Evolutionary conservation across 2,113 vertebrate genomes (phyloP).

Genomic region (Cyanoramphus novaezelandiae): DNA sequence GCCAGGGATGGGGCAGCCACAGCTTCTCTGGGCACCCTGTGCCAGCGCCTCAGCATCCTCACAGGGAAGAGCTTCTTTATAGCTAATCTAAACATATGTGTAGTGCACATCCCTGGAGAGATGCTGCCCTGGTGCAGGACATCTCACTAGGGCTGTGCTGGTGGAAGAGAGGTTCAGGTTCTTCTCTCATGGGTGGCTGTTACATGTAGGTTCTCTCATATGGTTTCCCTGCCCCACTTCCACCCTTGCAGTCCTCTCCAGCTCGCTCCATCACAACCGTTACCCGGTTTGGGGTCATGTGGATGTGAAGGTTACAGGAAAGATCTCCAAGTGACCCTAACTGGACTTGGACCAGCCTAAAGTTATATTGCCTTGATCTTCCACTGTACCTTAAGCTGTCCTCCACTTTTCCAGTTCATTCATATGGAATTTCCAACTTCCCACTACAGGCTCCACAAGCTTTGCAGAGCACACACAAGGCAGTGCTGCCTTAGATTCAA

Average conservation of each 20-base stretch:
- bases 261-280: fast-evolving
- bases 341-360: background rate
- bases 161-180: background rate
- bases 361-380: fast-evolving
- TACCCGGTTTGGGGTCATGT: background rate
- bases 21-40: background rate
- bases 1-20: background rate
- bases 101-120: fast-evolving
- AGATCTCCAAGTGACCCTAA: background rate
- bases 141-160: fast-evolving
- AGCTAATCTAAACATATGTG: background rate
- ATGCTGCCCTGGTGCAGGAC: background rate
- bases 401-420: background rate
- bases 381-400: background rate
- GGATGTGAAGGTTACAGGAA: background rate
- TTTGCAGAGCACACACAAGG: fast-evolving
- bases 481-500: fast-evolving
- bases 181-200: background rate
- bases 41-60: background rate
- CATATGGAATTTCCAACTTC: fast-evolving
- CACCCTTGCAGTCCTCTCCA: background rate
- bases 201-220: fast-evolving
- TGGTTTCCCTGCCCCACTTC: background rate
- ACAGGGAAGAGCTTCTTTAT: background rate
- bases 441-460: background rate